Evolutionary conservation across 2,888 invertebrate species (phyloP).

Genomic region (Sarcophaga subvicina): DNA sequence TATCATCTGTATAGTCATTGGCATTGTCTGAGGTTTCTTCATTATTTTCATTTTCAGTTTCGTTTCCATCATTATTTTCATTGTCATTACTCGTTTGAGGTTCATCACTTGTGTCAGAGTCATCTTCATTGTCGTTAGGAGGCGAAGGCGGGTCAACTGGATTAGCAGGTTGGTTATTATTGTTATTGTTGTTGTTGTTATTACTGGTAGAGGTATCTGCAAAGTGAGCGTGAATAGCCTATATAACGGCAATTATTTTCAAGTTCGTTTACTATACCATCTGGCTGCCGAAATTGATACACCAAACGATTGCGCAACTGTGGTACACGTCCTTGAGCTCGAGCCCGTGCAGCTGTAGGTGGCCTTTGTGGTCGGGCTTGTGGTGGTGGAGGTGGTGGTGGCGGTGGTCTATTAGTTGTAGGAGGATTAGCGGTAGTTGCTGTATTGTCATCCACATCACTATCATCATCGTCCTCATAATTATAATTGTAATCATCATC

Average conservation of each 20-base stretch:
- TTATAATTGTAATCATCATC: constrained; percentile 62
- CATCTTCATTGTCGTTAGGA: constrained; percentile 11
- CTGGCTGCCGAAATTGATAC: constrained; percentile 77
- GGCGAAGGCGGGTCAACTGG: constrained; percentile 4
- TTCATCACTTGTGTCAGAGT: neutral
- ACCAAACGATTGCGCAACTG: constrained; percentile 73
- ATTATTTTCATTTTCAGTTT: constrained; percentile 9
- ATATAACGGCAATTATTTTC: constrained; percentile 79
- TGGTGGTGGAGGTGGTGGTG: constrained; percentile 34
- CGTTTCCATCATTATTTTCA: constrained; percentile 18
- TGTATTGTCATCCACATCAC: constrained; percentile 39
- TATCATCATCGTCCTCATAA: constrained; percentile 37
- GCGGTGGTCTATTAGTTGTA: neutral
- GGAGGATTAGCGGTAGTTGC: constrained; percentile 32
- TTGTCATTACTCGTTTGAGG: constrained; percentile 26
- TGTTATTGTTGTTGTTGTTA: constrained; percentile 29
- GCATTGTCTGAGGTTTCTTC: constrained; percentile 54
- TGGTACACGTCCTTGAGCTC: constrained; percentile 55
- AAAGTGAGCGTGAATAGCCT: constrained; percentile 80
- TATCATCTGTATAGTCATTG: constrained; percentile 48
- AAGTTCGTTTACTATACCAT: constrained; percentile 78
- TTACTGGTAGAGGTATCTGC: constrained; percentile 78
- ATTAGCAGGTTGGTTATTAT: neutral
- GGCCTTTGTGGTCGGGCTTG: constrained; percentile 18
- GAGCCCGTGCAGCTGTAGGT: neutral